These are phyloP conservation scores for Podotricha telesiphe DNA, from an alignment of 2,888 invertebrate genomes.

Conservation along the genomic window DNA sequence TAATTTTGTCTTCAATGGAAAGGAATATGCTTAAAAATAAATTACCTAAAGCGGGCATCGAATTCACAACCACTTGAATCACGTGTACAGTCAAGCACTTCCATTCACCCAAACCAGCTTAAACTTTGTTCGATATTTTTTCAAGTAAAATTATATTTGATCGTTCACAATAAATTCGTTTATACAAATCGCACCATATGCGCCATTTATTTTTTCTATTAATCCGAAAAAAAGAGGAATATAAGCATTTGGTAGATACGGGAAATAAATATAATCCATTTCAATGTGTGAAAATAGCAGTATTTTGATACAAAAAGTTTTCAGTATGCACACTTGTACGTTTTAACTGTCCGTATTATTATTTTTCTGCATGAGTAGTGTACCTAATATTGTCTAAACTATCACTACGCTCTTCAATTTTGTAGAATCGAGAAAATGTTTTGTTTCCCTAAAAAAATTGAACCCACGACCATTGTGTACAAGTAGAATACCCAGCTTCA, in stretches of 20 bases:
- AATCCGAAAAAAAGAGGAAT: background rate
- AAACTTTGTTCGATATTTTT: background rate
- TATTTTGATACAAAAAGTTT: background rate
- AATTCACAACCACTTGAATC: too few relatives aligned
- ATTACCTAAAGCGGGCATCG: too few relatives aligned
- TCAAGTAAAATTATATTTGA: slow-evolving; percentile 2
- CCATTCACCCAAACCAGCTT: too few relatives aligned
- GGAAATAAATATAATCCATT: background rate
- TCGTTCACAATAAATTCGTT: background rate
- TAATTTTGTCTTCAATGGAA: too few relatives aligned
- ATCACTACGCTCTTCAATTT: too few relatives aligned
- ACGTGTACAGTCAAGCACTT: too few relatives aligned
- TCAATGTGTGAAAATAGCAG: slow-evolving; percentile 4
- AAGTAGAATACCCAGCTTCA: too few relatives aligned
- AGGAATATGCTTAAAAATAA: too few relatives aligned
- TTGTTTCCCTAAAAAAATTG: too few relatives aligned
- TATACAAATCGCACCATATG: background rate
- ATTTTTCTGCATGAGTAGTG: background rate
- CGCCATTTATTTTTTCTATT: background rate
- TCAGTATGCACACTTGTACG: background rate
- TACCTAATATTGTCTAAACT: too few relatives aligned
- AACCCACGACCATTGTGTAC: too few relatives aligned
- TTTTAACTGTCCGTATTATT: slow-evolving; percentile 7
- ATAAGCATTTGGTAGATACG: background rate
- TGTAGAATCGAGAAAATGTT: too few relatives aligned